These are phyloP conservation scores for Fregata magnificens DNA, from an alignment of 2,113 vertebrate genomes.

Conservation along the genomic window DNA sequence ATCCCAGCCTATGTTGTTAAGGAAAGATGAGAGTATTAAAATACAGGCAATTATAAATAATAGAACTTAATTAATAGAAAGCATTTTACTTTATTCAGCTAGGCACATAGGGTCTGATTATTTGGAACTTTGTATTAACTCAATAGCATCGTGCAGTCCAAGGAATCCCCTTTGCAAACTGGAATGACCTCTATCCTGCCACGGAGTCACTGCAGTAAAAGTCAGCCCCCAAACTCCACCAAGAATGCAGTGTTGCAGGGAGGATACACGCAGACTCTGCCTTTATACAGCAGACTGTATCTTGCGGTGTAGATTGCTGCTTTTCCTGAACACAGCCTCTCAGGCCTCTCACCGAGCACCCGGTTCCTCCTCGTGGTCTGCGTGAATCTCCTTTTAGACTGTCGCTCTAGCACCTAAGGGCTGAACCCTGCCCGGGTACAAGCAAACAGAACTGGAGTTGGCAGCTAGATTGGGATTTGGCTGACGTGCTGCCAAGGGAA, in stretches of 20 bases:
- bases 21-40: neutral
- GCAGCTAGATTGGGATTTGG: neutral
- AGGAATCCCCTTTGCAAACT: neutral
- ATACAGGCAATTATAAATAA: neutral
- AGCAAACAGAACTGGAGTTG: neutral
- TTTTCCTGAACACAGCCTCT: neutral
- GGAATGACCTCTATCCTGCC: neutral
- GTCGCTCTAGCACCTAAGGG: neutral
- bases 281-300: neutral
- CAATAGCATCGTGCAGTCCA: neutral
- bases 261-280: no score
- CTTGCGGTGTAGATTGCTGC: accelerated
- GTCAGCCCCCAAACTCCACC: no score
- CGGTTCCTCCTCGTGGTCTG: neutral
- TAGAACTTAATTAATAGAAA: neutral
- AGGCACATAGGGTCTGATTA: neutral
- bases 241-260: accelerated
- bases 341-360: accelerated
- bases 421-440: neutral
- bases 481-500: accelerated
- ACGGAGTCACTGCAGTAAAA: accelerated
- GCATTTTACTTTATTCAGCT: neutral
- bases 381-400: neutral
- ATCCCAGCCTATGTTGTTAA: neutral
- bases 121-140: neutral